Evolutionary conservation across 2,113 vertebrate genomes (phyloP).

Genomic region (Piaya cayana): DNA sequence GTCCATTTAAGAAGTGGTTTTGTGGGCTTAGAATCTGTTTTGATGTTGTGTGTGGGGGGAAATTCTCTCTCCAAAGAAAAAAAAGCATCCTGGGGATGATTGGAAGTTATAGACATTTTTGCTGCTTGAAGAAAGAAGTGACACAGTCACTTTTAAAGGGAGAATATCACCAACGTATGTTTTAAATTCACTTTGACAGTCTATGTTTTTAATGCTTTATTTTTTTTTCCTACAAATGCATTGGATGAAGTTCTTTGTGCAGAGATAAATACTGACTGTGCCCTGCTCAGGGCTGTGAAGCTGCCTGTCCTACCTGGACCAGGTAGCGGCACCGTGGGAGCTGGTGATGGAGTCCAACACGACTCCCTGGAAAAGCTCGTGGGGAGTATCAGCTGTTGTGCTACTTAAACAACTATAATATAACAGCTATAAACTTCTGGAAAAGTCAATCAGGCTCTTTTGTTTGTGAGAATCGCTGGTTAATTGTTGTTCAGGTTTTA

Average conservation of each 20-base stretch:
- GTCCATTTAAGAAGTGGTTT: background rate
- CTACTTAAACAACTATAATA: background rate
- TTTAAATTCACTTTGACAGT: background rate
- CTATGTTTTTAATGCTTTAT: background rate
- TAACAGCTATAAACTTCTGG: background rate
- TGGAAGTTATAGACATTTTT: background rate
- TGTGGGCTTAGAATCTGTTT: accelerated
- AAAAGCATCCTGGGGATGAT: background rate
- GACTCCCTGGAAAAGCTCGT: background rate
- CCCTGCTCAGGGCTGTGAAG: no score
- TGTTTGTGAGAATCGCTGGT: background rate
- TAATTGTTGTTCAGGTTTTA: background rate
- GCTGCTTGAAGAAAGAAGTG: background rate
- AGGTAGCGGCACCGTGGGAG: accelerated
- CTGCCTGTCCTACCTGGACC: background rate
- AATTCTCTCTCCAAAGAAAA: background rate
- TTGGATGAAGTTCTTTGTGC: background rate
- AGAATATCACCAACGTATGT: accelerated
- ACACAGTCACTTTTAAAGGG: background rate
- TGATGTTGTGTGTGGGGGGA: no score
- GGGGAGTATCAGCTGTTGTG: accelerated
- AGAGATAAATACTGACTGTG: background rate
- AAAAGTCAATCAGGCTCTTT: background rate
- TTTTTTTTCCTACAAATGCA: background rate
- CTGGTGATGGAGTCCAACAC: background rate